Evolutionary conservation across 2,797 vertebrate species (phyloP), one percentile per base, ranked within the genome.

Genomic region (Rhabdophis nuchalis): DNA sequence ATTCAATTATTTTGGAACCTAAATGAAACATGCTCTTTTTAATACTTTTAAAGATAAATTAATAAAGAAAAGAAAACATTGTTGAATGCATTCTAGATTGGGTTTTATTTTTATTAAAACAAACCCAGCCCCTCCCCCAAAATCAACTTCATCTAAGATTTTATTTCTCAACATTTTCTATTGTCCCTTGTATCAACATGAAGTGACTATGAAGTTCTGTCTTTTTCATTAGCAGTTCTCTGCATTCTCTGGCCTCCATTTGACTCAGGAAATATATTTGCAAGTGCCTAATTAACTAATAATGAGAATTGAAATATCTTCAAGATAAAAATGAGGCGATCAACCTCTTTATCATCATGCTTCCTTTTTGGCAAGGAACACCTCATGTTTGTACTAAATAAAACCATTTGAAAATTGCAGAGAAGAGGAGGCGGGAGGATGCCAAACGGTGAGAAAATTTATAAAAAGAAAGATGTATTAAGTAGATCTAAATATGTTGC

Each of bases 331-430:
- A 88, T 61, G 46, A 61, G 32, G 52, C 32, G 72, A 52, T 77
- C 57, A n/a, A 58, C 36, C 50, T 52, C 36, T 23, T 90, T 87
- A 77, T 92, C 89, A 60, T 53, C n/a, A 58, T 58, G n/a, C 29
- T 57, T 72, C 23, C 13, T 4, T 41, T 86, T 72, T 91, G 68
- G 58, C 85, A 92, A 82, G 92, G 88, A 94, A 93, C 58, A 89
- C 2, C 57, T 32, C 64, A 41, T 13, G 0, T 86, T 89, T 60
- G 58, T 85, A 68, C 54, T 41, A 91, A 85, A 50, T 18, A 86
- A 90, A 88, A 85, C n/a, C 85, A 57, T 92, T 85, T 86, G 68
- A 91, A 95, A 93, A 77, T 53, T 52, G 91, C 77, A 91, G 64
- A 85, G 87, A 20, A 82, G 23, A 53, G 41, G 41, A 27, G 60